A percentile compares a stretch with the other conserved stretches of the same genome.
phyloP scores from a whole-genome alignment of 2,888 invertebrate species.

The Spialia ferax region DNA sequence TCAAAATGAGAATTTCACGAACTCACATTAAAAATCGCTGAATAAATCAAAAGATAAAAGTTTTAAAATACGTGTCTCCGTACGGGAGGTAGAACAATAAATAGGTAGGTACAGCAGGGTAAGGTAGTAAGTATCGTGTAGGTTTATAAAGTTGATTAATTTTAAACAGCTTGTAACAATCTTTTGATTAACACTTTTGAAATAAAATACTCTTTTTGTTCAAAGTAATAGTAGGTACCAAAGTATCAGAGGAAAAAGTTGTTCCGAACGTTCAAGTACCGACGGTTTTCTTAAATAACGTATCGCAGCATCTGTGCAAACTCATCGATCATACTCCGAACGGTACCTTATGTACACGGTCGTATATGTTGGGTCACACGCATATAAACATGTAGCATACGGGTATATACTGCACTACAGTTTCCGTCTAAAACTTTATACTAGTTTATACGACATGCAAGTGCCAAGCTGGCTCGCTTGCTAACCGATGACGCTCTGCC shows the following conservation, averaged over 20 bases:
- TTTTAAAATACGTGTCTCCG: background rate
- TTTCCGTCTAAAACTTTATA: slow-evolving; percentile 56
- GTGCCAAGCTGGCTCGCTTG: slow-evolving; percentile 55
- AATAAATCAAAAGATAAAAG: background rate
- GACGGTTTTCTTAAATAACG: slow-evolving; percentile 52
- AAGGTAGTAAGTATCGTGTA: too few relatives aligned
- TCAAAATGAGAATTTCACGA: background rate
- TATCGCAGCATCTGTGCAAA: slow-evolving; percentile 66
- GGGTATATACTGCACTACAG: slow-evolving; percentile 42
- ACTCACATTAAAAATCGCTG: background rate
- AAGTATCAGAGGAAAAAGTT: background rate
- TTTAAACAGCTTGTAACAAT: too few relatives aligned
- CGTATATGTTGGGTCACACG: slow-evolving; percentile 45
- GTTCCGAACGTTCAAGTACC: slow-evolving; percentile 1
- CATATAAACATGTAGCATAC: background rate
- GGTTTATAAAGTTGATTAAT: too few relatives aligned
- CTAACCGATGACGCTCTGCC: slow-evolving; percentile 48
- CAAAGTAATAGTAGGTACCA: background rate
- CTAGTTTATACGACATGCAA: slow-evolving; percentile 52
- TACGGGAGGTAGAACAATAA: too few relatives aligned
- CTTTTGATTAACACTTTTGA: background rate
- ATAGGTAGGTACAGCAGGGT: too few relatives aligned
- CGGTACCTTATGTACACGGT: slow-evolving; percentile 44
- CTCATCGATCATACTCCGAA: slow-evolving; percentile 74
- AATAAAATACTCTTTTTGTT: background rate